Conservation (phyloP, 2,113 vertebrate species). For the Oncorhynchus masou region DNA sequence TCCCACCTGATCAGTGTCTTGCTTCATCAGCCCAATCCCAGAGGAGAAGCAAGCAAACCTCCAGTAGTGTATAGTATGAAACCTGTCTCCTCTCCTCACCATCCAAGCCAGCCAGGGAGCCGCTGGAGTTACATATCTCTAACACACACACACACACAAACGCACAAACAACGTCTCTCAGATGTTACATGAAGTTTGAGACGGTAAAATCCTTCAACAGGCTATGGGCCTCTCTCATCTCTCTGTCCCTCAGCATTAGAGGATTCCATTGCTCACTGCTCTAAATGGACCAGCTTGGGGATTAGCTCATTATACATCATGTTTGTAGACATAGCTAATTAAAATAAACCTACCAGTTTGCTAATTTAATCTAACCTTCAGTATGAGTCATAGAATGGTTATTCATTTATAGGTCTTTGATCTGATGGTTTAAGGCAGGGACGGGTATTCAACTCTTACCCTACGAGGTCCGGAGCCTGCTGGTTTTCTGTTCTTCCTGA, state of each 20-base stretch:
- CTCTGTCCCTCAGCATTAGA: constrained; percentile 3
- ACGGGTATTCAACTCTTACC: no score
- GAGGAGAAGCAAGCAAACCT: constrained; percentile 10
- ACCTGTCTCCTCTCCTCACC: not conserved
- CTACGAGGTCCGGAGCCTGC: no score
- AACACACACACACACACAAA: not conserved
- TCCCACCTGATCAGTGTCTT: constrained; percentile 56
- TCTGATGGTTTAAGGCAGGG: no score
- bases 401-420: no score
- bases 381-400: no score
- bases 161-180: constrained; percentile 2
- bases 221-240: constrained; percentile 4
- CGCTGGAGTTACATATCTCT: not conserved
- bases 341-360: no score
- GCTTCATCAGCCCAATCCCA: constrained; percentile 62
- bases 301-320: no score
- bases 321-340: no score
- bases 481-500: no score
- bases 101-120: not conserved
- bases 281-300: no score
- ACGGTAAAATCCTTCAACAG: constrained; percentile 16
- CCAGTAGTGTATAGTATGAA: not conserved
- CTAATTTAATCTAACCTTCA: constrained; percentile 47
- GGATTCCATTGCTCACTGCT: not conserved
- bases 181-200: constrained; percentile 37